Conservation (phyloP, 2,888 invertebrate species). For the Plebejus argus region DNA sequence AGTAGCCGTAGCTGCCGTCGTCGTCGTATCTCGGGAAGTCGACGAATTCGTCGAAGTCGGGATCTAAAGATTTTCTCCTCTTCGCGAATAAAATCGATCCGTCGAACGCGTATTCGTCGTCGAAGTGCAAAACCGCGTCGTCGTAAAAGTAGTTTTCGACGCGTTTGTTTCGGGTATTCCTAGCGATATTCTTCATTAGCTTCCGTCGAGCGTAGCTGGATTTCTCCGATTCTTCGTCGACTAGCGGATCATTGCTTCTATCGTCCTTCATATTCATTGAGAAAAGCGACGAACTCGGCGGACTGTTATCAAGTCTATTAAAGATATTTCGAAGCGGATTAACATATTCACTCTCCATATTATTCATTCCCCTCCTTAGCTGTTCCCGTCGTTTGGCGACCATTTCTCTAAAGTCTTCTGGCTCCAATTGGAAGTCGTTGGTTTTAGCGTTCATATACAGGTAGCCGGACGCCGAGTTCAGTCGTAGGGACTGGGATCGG, state of each 20-base stretch:
- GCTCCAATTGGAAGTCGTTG: conserved; percentile 74
- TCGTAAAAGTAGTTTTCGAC: conserved; percentile 75
- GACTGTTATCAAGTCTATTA: conserved; percentile 54
- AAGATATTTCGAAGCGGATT: conserved; percentile 59
- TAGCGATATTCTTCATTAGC: conserved; percentile 70
- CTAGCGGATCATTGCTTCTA: conserved; percentile 71
- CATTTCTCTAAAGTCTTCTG: conserved; percentile 72
- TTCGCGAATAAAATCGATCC: conserved; percentile 74
- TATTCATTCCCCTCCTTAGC: conserved; percentile 66
- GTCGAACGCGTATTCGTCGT: conserved; percentile 75
- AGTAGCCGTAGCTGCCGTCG: conserved; percentile 75
- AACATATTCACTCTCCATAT: conserved; percentile 61
- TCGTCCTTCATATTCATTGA: conserved; percentile 67
- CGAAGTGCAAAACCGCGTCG: conserved; percentile 72
- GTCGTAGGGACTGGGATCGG: conserved; percentile 67
- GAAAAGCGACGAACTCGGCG: conserved; percentile 66
- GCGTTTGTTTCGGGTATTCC: conserved; percentile 60
- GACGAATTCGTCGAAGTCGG: conserved; percentile 62
- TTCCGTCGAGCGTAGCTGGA: conserved; percentile 74
- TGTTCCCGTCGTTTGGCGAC: conserved; percentile 72
- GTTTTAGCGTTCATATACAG: conserved; percentile 75
- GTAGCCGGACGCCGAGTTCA: conserved; percentile 76
- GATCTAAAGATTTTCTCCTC: conserved; percentile 71
- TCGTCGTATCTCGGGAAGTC: conserved; percentile 62
- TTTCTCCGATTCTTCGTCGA: conserved; percentile 74